These are phyloP conservation scores for Periophthalmus magnuspinnatus DNA, from an alignment of 2,797 vertebrate species.

Conservation along the genomic window DNA sequence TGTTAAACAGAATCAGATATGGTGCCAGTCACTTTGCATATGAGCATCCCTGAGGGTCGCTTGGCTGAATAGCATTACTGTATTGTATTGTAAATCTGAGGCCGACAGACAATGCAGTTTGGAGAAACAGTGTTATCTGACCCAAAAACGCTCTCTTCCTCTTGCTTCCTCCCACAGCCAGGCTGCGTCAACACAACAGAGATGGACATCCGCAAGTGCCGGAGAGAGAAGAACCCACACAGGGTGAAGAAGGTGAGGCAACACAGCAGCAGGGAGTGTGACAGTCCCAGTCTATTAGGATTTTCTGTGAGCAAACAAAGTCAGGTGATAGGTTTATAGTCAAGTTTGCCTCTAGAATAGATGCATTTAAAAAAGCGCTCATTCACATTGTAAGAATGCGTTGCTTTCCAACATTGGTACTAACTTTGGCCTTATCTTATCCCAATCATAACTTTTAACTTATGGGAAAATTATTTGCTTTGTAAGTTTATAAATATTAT, in stretches of 20 bases:
- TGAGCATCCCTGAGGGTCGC: conserved; percentile 25
- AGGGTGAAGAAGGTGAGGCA: conserved; percentile 90
- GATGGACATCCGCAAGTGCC: conserved; percentile 97
- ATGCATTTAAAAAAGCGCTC: too few relatives aligned
- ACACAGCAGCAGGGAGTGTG: not conserved
- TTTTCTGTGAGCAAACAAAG: not conserved
- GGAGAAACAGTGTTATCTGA: conserved; percentile 50
- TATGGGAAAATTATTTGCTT: not conserved
- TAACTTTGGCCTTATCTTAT: not conserved
- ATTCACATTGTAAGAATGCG: too few relatives aligned
- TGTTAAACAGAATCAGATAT: conserved; percentile 34
- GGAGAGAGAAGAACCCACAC: conserved; percentile 94
- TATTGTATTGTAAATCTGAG: conserved; percentile 29
- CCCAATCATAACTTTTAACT: not conserved
- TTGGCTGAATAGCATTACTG: conserved; percentile 27
- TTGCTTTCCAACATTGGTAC: too few relatives aligned
- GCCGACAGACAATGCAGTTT: conserved; percentile 27
- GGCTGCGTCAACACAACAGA: conserved; percentile 97
- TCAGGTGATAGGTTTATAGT: not conserved
- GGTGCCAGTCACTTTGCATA: conserved; percentile 43
- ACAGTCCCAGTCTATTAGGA: not conserved
- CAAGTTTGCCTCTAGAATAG: not conserved
- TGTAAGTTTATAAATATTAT: not conserved
- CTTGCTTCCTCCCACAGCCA: conserved; percentile 78
- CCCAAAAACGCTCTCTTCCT: conserved; percentile 43